A percentile compares a stretch with the other conserved stretches of the same genome.
Conservation (phyloP, 2,797 vertebrate species). For the Gallinago stenura region DNA sequence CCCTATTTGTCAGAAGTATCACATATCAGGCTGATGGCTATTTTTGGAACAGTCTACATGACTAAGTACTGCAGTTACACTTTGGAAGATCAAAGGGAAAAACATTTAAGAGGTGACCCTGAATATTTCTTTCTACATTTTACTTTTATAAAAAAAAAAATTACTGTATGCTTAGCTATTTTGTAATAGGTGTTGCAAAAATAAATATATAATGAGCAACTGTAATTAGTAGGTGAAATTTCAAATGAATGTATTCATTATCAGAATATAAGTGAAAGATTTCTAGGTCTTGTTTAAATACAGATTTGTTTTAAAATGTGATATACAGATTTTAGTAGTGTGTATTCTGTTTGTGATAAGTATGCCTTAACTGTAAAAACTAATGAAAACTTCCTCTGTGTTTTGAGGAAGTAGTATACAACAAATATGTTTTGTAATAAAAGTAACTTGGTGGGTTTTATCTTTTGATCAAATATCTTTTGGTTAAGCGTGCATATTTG, state of each 20-base stretch:
- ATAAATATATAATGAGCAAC: constrained; percentile 20
- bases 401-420: not conserved
- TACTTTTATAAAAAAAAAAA: constrained; percentile 26
- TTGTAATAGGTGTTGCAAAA: constrained; percentile 39
- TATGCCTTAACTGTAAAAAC: not conserved
- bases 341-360: not conserved
- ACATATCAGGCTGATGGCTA: constrained; percentile 86
- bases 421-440: not conserved
- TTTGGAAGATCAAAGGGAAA: constrained; percentile 81
- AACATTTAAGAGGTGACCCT: constrained; percentile 80
- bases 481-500: not conserved
- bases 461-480: not conserved
- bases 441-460: not conserved
- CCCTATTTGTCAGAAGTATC: constrained; percentile 90
- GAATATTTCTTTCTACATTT: constrained; percentile 64
- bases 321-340: not conserved
- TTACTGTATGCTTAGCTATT: not conserved
- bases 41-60: constrained; percentile 91
- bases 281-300: not conserved
- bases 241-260: constrained; percentile 8
- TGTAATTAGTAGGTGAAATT: not conserved
- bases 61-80: constrained; percentile 87
- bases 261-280: not conserved
- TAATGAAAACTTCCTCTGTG: not conserved
- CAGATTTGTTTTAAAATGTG: constrained; percentile 41